These are phyloP conservation scores for Cynodonichthys magdalenae DNA, from an alignment of 2,797 vertebrate genomes.

Conservation along the genomic window DNA sequence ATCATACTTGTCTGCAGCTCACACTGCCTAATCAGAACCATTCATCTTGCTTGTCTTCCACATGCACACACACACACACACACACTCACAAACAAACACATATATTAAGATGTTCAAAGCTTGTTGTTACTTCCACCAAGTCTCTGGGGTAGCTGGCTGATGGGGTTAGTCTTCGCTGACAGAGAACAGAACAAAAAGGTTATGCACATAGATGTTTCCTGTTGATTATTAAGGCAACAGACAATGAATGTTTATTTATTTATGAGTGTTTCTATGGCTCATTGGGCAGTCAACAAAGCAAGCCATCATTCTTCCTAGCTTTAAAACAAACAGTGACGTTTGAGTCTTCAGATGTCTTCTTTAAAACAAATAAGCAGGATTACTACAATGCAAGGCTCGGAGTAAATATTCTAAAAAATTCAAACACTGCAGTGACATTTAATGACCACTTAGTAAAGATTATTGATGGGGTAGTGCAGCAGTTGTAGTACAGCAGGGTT, in stretches of 20 bases:
- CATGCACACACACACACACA: conserved; percentile 2
- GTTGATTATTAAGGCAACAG: conserved; percentile 57
- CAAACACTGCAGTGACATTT: conserved; percentile 28
- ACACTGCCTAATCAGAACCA: conserved; percentile 57
- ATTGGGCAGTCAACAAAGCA: background rate
- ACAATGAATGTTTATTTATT: conserved; percentile 15
- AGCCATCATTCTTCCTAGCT: background rate
- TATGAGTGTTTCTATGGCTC: background rate
- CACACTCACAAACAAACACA: conserved; percentile 19
- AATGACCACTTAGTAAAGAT: conserved; percentile 44
- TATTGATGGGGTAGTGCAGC: conserved; percentile 48
- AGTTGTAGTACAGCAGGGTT: conserved; percentile 9
- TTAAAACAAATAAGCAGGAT: conserved; percentile 18
- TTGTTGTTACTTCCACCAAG: conserved; percentile 64
- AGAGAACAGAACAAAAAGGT: conserved; percentile 26
- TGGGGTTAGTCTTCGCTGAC: conserved; percentile 48
- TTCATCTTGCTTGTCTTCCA: conserved; percentile 41
- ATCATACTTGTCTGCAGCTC: conserved; percentile 47
- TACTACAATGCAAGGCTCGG: conserved; percentile 24
- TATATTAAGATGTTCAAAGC: conserved; percentile 45
- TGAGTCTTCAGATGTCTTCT: conserved; percentile 17
- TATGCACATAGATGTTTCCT: conserved; percentile 27
- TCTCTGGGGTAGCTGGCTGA: conserved; percentile 38
- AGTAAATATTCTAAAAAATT: conserved; percentile 17
- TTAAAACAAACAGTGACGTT: conserved; percentile 5